Base-by-base conservation (phyloP, 2,797 vertebrate species). In the Buceros bicornis region DNA sequence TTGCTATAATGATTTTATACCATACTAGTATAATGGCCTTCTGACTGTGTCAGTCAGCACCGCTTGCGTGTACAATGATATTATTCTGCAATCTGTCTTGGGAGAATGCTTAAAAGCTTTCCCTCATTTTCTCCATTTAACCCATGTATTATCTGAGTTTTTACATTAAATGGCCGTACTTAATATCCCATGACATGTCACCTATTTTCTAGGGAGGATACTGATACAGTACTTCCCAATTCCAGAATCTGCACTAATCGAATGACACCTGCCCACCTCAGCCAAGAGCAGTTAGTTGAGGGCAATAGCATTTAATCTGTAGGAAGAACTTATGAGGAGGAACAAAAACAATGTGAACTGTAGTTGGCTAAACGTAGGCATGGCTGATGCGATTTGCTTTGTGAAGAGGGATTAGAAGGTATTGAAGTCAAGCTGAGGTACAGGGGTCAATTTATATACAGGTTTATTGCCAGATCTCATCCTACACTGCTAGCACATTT, bases 81-180 rank as follows among this genome's bases (percentile, higher is more conserved):
- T 98, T 97, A 98, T 98, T 98, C 97, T 93, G 95, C 96, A 90
- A 98, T 98, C 97, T 84, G 95, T 98, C 98, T 98, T 98, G 97
- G 97, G 98, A 98, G 97, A 96, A 97, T 95, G 97, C 98, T 98
- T 98, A 98, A 98, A 98, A 98, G 98, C 98, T 98, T 98, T 98
- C 97, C 98, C 98, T 98, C 98, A 98, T 98, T 98, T 98, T 98
- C 98, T 98, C 97, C 97, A 96, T 98, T 98, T 98, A 98, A 98
- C 98, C 98, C 98, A 57, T 98, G 98, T 98, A 98, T 98, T 98
- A 98, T 98, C 98, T 95, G 97, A 96, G 97, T 98, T 98, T 98
- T 98, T 98, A 98, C 98, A 98, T 98, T 98, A 98, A 98, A 98
- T 98, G 98, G 97, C 97, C 97, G 95, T 98, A 97, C 97, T 98